Conservation (phyloP, 2,888 invertebrate species). For the Pimpla rufipes region DNA sequence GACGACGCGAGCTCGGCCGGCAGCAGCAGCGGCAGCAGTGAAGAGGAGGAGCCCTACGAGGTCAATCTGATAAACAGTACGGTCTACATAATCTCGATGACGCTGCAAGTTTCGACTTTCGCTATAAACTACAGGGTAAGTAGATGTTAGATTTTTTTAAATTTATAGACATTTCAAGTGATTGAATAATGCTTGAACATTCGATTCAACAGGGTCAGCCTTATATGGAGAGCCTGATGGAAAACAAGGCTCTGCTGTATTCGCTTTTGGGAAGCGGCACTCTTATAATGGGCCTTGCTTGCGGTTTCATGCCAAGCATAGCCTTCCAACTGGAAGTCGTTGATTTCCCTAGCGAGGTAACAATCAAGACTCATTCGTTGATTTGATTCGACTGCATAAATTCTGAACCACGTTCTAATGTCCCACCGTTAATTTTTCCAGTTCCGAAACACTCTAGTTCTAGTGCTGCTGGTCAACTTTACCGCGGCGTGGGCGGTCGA, state of each 20-base stretch:
- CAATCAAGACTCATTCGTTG: slow-evolving; percentile 79
- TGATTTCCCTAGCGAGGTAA: slow-evolving; percentile 95
- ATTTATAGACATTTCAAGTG: too few species aligned
- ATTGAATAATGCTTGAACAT: background rate
- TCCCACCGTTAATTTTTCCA: slow-evolving; percentile 83
- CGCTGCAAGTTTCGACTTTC: slow-evolving; percentile 98
- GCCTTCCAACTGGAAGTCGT: slow-evolving; percentile 97
- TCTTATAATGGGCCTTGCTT: slow-evolving; percentile 93
- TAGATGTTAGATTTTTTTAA: background rate
- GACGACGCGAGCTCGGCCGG: slow-evolving; percentile 53
- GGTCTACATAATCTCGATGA: slow-evolving; percentile 99
- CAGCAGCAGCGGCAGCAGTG: slow-evolving; percentile 84
- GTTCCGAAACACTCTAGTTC: slow-evolving; percentile 95
- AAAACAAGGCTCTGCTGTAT: slow-evolving; percentile 97
- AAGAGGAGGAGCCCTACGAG: slow-evolving; percentile 94
- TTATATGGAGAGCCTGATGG: slow-evolving; percentile 98
- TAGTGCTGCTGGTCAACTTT: slow-evolving; percentile 94
- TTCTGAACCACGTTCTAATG: background rate
- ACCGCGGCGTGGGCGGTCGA: slow-evolving; percentile 94
- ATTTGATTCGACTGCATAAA: background rate
- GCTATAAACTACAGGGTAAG: slow-evolving; percentile 99
- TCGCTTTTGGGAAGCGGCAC: slow-evolving; percentile 94
- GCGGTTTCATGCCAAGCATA: slow-evolving; percentile 94
- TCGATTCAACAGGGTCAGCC: slow-evolving; percentile 93
- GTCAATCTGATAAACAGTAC: slow-evolving; percentile 98